Percentiles rank a stretch among this genome's conserved stretches.
Conservation (phyloP, 1,140 invertebrate species). For the Steinernema khuongi region DNA sequence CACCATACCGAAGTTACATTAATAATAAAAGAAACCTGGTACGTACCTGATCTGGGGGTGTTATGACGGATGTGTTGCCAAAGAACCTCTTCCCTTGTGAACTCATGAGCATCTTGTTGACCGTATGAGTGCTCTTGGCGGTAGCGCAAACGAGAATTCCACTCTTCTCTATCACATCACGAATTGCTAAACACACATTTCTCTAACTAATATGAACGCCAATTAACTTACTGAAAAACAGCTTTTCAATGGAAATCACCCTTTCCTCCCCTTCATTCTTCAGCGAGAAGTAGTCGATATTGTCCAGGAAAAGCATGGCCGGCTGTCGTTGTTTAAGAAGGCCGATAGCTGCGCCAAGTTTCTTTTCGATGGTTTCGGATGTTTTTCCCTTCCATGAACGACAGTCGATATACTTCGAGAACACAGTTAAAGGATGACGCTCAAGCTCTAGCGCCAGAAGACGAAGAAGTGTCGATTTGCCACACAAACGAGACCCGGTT, state of each 20-base stretch:
- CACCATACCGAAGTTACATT: background rate
- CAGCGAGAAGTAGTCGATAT: conserved; percentile 42
- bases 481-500: conserved; percentile 19
- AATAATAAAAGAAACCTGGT: no score
- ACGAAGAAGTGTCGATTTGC: conserved; percentile 28
- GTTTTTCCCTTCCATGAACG: conserved; percentile 40
- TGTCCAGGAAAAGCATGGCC: conserved; percentile 39
- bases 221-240: conserved; percentile 33
- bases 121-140: background rate
- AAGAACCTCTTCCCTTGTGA: conserved; percentile 29
- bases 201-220: background rate
- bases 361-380: conserved; percentile 35
- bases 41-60: conserved; percentile 28
- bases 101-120: conserved; percentile 7
- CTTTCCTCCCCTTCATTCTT: conserved; percentile 45
- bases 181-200: conserved; percentile 16
- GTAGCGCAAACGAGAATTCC: background rate
- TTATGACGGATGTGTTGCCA: conserved; percentile 20
- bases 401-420: conserved; percentile 31
- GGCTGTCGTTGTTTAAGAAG: conserved; percentile 31
- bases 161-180: conserved; percentile 4
- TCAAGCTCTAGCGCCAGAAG: conserved; percentile 19
- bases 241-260: conserved; percentile 38
- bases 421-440: conserved; percentile 16
- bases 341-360: conserved; percentile 17